Conservation (phyloP, 2,113 vertebrate species). For the Scopus umbretta region DNA sequence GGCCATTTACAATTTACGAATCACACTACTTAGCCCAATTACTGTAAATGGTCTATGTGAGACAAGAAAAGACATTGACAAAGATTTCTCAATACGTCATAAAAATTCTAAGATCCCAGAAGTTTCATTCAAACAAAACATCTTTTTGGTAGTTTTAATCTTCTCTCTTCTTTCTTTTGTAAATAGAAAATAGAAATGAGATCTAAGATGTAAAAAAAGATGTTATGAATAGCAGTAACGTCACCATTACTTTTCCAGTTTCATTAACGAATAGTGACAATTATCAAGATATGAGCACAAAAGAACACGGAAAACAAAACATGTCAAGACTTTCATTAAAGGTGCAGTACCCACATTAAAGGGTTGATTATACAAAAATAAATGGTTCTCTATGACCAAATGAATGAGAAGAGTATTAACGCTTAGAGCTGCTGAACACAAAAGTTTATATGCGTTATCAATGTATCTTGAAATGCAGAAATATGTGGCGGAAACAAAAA, state of each 20-base stretch:
- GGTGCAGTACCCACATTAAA: conserved; percentile 72
- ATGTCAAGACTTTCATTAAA: conserved; percentile 53
- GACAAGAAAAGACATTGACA: not conserved
- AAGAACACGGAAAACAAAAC: conserved; percentile 29
- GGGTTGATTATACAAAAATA: conserved; percentile 22
- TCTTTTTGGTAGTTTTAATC: not conserved
- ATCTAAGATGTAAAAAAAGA: not conserved
- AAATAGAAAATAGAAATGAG: not conserved
- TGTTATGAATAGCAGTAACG: not conserved
- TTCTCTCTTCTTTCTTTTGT: not conserved
- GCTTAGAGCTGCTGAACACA: not conserved
- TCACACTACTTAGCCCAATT: not conserved
- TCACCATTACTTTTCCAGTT: not conserved
- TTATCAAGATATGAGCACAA: not conserved
- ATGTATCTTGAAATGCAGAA: not conserved
- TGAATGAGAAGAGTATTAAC: conserved; percentile 44
- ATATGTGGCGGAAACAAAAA: conserved; percentile 14
- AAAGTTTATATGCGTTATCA: not conserved
- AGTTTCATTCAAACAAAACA: not conserved
- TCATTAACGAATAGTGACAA: conserved; percentile 2
- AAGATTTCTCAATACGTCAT: not conserved
- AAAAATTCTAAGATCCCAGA: not conserved
- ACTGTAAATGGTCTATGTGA: not conserved
- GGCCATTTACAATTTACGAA: not conserved
- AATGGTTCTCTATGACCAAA: conserved; percentile 52